Conservation (phyloP, 1,140 invertebrate genomes). For the Contarinia nasturtii region DNA sequence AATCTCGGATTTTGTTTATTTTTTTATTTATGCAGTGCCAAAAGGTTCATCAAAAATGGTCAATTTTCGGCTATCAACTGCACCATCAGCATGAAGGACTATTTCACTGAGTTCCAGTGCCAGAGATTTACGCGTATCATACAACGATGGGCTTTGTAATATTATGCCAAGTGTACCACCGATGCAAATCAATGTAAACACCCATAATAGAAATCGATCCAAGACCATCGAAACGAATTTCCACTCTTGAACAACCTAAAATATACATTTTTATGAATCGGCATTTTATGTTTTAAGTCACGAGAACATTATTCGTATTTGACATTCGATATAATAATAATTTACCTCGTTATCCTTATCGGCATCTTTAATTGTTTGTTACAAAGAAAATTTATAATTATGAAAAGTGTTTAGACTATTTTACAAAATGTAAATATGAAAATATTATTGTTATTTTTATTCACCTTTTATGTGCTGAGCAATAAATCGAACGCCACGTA, state of each 20-base stretch:
- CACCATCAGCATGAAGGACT: slow-evolving; percentile 24
- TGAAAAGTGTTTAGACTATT: no score
- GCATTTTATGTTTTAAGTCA: no score
- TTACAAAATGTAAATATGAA: no score
- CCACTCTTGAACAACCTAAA: slow-evolving; percentile 70
- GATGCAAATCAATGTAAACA: slow-evolving; percentile 90
- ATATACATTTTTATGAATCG: no score
- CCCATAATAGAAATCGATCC: slow-evolving; percentile 87
- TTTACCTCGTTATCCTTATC: slow-evolving; percentile 84
- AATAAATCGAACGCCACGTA: slow-evolving; percentile 88
- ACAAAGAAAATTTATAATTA: no score
- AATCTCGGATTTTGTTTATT: no score
- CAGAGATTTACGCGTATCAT: slow-evolving; percentile 76
- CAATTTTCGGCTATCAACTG: no score
- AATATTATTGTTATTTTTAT: no score
- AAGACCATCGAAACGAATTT: slow-evolving; percentile 98
- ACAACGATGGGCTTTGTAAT: slow-evolving; percentile 86
- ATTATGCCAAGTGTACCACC: slow-evolving; percentile 83
- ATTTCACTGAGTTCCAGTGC: slow-evolving; percentile 60
- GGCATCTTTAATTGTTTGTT: slow-evolving; percentile 84
- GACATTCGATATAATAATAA: no score
- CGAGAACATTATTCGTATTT: no score
- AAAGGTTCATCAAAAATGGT: no score
- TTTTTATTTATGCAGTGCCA: no score
- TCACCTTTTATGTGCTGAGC: slow-evolving; percentile 95